These are phyloP conservation scores for Hydrophis major DNA, from an alignment of 2,797 vertebrate species.

Conservation along the genomic window DNA sequence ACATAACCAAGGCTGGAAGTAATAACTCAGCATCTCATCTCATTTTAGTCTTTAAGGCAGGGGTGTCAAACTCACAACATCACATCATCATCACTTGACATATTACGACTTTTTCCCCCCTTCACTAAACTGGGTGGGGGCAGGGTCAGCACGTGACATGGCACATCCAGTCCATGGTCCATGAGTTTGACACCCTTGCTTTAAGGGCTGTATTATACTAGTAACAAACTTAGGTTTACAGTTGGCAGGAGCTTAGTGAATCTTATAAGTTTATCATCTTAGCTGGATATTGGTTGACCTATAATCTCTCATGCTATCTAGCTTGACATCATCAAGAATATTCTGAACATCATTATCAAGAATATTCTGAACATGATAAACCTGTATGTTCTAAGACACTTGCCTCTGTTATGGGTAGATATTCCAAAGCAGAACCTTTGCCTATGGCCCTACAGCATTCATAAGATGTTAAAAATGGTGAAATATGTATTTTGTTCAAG, in stretches of 20 bases:
- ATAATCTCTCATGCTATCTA: not conserved
- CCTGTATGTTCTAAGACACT: not conserved
- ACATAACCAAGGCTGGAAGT: not conserved
- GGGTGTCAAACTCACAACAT: too few species aligned
- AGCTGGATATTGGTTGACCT: not conserved
- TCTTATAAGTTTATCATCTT: constrained; percentile 21
- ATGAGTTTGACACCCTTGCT: not conserved
- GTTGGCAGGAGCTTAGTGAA: not conserved
- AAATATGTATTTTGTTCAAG: not conserved
- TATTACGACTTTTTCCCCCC: too few species aligned
- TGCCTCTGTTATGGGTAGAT: not conserved
- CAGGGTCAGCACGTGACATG: too few species aligned
- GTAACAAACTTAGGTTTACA: not conserved
- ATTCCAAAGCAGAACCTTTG: not conserved
- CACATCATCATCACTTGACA: too few species aligned
- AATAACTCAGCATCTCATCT: not conserved
- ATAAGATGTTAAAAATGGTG: not conserved
- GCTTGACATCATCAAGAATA: not conserved
- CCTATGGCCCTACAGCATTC: not conserved
- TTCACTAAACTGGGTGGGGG: too few species aligned
- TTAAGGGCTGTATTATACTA: not conserved
- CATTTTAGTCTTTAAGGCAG: not conserved
- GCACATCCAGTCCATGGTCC: too few species aligned
- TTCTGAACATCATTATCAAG: not conserved
- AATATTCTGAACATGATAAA: not conserved